phyloP scores from a whole-genome alignment of 2,888 invertebrate species.

The Abrostola triplasia region DNA sequence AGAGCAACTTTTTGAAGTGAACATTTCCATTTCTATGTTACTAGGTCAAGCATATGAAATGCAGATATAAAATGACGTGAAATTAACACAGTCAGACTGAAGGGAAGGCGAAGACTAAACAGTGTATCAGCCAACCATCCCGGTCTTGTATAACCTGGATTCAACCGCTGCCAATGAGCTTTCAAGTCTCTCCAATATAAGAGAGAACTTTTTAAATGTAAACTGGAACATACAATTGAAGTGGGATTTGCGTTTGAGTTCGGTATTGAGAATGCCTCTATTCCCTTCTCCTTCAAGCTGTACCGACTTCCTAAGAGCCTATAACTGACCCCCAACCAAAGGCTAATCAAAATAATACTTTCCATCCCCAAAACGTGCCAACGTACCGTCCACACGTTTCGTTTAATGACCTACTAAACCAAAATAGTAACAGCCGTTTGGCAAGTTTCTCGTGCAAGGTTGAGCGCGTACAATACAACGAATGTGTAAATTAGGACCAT shows the following conservation, averaged over 20 bases:
- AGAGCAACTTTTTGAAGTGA: background rate
- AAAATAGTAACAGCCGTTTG: slow-evolving; percentile 77
- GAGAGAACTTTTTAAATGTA: no score
- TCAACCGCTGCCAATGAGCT: no score
- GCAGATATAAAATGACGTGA: no score
- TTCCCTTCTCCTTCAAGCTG: background rate
- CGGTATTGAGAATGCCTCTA: no score
- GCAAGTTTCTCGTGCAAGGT: slow-evolving; percentile 72
- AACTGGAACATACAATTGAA: no score
- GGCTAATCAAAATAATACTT: slow-evolving; percentile 33
- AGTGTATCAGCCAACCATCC: no score
- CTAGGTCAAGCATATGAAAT: background rate
- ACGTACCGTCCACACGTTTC: slow-evolving; percentile 50
- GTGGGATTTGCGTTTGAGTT: no score
- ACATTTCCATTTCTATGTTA: background rate
- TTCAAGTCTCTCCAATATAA: no score
- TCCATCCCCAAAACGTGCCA: slow-evolving; percentile 43
- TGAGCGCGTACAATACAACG: slow-evolving; percentile 65
- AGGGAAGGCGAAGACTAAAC: no score
- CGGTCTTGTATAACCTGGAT: no score
- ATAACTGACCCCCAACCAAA: slow-evolving; percentile 1
- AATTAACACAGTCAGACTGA: no score
- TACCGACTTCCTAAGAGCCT: background rate
- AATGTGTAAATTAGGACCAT: slow-evolving; percentile 61
- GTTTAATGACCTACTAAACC: slow-evolving; percentile 82